phyloP scores from a whole-genome alignment of 1,140 invertebrate species.

The Achatina immaculata region DNA sequence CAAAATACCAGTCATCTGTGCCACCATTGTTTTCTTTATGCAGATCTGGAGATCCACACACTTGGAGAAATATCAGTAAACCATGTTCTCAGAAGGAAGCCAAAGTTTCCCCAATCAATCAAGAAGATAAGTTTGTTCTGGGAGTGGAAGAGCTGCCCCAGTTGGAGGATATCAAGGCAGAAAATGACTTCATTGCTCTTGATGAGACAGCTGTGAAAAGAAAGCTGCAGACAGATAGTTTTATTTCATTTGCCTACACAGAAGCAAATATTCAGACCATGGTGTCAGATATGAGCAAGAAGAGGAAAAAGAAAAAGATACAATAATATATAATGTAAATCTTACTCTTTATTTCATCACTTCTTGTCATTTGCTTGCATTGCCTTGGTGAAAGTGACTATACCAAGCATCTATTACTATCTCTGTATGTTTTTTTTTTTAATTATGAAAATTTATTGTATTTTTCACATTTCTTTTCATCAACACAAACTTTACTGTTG shows the following conservation, averaged over 20 bases:
- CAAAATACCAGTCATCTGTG: no score
- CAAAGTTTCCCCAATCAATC: neutral
- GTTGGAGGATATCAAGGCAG: neutral
- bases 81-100: neutral
- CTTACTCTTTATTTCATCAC: no score
- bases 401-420: no score
- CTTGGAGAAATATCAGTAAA: neutral
- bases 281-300: slow-evolving; percentile 16
- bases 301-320: slow-evolving; percentile 33
- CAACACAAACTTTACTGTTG: no score
- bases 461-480: no score
- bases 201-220: neutral
- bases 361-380: no score
- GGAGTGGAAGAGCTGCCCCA: neutral
- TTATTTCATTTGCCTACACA: slow-evolving; percentile 26
- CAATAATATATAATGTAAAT: no score
- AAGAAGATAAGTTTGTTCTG: neutral
- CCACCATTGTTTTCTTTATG: neutral
- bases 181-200: neutral
- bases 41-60: neutral
- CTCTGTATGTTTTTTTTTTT: no score
- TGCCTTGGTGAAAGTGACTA: no score
- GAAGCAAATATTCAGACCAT: slow-evolving; percentile 37
- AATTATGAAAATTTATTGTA: no score
- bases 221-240: slow-evolving; percentile 18